phyloP scores from a whole-genome alignment of 2,888 invertebrate species.

The Thymelicus lineola region DNA sequence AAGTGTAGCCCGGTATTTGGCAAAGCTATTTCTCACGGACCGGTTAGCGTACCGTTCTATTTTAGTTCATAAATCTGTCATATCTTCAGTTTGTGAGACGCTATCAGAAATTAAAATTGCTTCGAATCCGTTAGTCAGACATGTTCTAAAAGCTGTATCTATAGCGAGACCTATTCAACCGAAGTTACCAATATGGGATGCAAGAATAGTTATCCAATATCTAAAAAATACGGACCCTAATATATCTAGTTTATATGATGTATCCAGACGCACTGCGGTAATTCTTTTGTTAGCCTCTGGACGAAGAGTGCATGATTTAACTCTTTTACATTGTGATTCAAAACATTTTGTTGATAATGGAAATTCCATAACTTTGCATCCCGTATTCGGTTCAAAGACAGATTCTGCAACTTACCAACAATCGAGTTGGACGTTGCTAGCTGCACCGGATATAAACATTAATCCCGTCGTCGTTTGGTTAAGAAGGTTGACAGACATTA shows the following conservation, averaged over 20 bases:
- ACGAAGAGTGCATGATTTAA: constrained; percentile 44
- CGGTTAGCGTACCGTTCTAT: constrained; percentile 42
- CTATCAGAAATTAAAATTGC: constrained; percentile 35
- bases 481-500: constrained; percentile 16
- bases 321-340: constrained; percentile 38
- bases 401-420: constrained; percentile 38
- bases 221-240: constrained; percentile 16
- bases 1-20: constrained; percentile 40
- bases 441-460: constrained; percentile 34
- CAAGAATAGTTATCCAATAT: constrained; percentile 35
- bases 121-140: constrained; percentile 36
- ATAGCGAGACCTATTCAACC: constrained; percentile 26
- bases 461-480: constrained; percentile 37
- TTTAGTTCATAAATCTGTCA: constrained; percentile 45
- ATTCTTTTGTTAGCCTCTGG: constrained; percentile 43
- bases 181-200: constrained; percentile 41
- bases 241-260: constrained; percentile 35
- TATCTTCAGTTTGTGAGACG: constrained; percentile 41
- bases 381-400: constrained; percentile 44
- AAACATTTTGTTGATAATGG: constrained; percentile 37
- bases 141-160: constrained; percentile 41
- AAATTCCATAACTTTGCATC: constrained; percentile 40
- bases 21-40: constrained; percentile 35
- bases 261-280: constrained; percentile 35
- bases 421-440: constrained; percentile 38